phyloP scores from a whole-genome alignment of 2,113 vertebrate species.

The Alces alces region DNA sequence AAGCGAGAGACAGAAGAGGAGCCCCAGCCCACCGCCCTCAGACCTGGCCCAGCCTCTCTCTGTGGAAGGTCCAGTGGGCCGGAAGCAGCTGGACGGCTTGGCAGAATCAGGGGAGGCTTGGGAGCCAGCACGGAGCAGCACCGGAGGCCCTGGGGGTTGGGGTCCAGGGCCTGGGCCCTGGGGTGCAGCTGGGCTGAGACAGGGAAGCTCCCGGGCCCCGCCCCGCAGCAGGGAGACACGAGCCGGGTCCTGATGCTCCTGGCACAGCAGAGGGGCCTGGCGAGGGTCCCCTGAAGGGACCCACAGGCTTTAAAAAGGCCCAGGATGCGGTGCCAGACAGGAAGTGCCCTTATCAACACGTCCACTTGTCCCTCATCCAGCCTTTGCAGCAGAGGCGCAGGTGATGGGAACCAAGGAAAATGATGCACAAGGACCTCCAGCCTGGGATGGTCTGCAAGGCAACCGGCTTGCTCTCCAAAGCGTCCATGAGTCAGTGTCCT shows the following conservation, averaged over 20 bases:
- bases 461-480: background rate
- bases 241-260: background rate
- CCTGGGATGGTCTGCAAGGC: fast-evolving
- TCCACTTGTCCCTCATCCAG: fast-evolving
- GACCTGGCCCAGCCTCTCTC: background rate
- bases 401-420: background rate
- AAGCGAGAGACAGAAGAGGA: fast-evolving
- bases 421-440: fast-evolving
- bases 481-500: fast-evolving
- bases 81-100: background rate
- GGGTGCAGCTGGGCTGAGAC: background rate
- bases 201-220: background rate
- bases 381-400: background rate
- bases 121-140: fast-evolving
- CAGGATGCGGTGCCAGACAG: background rate
- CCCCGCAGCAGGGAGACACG: background rate
- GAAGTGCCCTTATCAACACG: fast-evolving
- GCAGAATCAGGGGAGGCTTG: background rate
- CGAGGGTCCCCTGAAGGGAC: fast-evolving
- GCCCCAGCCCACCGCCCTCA: fast-evolving
- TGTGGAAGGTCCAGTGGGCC: background rate
- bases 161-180: background rate
- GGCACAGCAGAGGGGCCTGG: background rate
- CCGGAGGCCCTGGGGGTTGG: background rate
- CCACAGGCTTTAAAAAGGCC: fast-evolving